Evolutionary conservation across 1,140 invertebrate genomes (phyloP).

Genomic region (Leguminivora glycinivorella): DNA sequence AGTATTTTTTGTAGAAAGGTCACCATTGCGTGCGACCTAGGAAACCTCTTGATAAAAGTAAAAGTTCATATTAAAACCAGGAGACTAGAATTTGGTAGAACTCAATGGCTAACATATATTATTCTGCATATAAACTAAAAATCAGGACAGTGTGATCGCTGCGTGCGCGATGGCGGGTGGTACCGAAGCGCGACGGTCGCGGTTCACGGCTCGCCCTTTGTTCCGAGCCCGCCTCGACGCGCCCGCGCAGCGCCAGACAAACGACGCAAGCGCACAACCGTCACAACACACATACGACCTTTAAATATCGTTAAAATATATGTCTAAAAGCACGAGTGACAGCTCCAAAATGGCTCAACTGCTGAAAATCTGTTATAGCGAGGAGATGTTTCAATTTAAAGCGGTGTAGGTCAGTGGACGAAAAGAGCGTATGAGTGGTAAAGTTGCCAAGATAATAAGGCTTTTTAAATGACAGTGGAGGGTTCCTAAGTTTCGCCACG

Average conservation of each 20-base stretch:
- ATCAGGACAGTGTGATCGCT: constrained; percentile 45
- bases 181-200: constrained; percentile 66
- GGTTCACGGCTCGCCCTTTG: constrained; percentile 77
- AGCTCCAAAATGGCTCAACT: not conserved
- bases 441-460: not conserved
- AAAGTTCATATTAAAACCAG: not conserved
- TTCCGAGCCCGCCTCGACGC: constrained; percentile 61
- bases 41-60: not conserved
- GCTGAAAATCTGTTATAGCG: not conserved
- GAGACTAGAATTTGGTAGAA: not conserved
- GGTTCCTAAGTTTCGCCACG: constrained; percentile 11
- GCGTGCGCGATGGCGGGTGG: constrained; percentile 46
- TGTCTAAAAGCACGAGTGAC: not conserved
- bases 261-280: constrained; percentile 30
- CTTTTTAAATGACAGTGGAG: not conserved
- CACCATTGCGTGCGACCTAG: not conserved
- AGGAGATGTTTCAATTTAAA: not conserved
- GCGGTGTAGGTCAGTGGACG: not conserved
- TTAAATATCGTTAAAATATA: not conserved
- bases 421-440: not conserved
- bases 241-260: constrained; percentile 34
- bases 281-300: not conserved
- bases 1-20: not conserved
- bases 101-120: constrained; percentile 29
- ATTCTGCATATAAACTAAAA: constrained; percentile 40